Evolutionary conservation across 2,888 invertebrate genomes (phyloP), one percentile per base, ranked within the genome.

Genomic region (Tuberolachnus salignus): DNA sequence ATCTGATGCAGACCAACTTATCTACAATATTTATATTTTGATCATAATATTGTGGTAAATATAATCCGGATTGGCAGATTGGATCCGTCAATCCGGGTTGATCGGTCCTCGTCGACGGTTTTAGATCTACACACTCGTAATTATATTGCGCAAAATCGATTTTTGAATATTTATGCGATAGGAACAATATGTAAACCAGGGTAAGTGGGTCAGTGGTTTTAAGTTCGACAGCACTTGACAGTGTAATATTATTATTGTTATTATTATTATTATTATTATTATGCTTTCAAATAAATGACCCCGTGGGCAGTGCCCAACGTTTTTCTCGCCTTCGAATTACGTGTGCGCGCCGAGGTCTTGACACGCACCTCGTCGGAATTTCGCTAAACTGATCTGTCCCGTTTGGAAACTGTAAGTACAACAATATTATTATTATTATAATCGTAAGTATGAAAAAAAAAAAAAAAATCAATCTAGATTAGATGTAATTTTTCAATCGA

Each of bases 191-290:
- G 61, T 55, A 75, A 75, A 75, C 57, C 49, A 69, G 34, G n/a
- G 66, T 46, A 78, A 67, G 78, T 78, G 67, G 78, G 78, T 78
- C 59, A 78, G 78, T 34, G 59, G 59, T 67, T 67, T 49, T 59
- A 69, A 78, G 51, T 67, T 69, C 64, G 55, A 21, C 14, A 49
- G 57, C 26, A 75, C 75, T 74, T 55, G 74, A 74, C 55, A 44
- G n/a, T 23, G 23, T 44, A 16, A n/a, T 13, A 8, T 14, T n/a
- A n/a, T n/a, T n/a, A n/a, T n/a, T n/a, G n/a, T n/a, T n/a, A n/a
- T n/a, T n/a, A n/a, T n/a, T n/a, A n/a, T n/a, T n/a, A n/a, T n/a
- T n/a, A n/a, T n/a, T n/a, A n/a, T n/a, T n/a, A 13, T n/a, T 11
- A 21, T 44, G 44, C 34, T 3, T 34, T 34, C 34, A 64, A 63